phyloP scores from a whole-genome alignment of 2,888 invertebrate species.

The Pheosia gnoma region DNA sequence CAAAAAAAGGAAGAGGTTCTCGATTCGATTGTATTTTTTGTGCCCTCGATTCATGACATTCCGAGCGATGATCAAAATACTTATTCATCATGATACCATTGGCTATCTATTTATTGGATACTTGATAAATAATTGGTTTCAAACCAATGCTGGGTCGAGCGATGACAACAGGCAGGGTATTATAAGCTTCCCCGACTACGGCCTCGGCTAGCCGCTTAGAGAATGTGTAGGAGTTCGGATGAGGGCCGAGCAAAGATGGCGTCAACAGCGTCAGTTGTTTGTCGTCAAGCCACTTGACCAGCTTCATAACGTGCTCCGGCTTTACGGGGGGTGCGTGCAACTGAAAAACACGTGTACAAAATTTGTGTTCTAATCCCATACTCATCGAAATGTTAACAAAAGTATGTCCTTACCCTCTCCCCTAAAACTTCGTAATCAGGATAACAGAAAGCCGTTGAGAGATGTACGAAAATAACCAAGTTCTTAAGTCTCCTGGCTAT shows the following conservation, averaged over 20 bases:
- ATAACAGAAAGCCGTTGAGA: constrained; percentile 98
- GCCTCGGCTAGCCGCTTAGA: constrained; percentile 96
- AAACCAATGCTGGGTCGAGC: constrained; percentile 96
- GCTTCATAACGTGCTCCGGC: constrained; percentile 88
- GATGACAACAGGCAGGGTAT: constrained; percentile 91
- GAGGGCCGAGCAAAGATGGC: constrained; percentile 87
- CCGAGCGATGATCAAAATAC: too few relatives aligned
- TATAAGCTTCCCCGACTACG: constrained; percentile 89
- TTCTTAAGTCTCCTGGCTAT: constrained; percentile 90
- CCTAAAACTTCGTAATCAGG: constrained; percentile 87
- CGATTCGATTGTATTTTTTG: too few relatives aligned
- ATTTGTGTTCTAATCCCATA: neutral
- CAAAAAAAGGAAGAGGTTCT: too few relatives aligned
- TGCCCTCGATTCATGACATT: too few relatives aligned
- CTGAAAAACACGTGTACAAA: constrained; percentile 59
- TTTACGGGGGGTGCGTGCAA: constrained; percentile 88
- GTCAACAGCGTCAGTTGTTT: constrained; percentile 86
- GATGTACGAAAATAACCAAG: constrained; percentile 90
- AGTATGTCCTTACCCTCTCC: constrained; percentile 59
- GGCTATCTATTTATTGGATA: too few relatives aligned
- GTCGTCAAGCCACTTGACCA: constrained; percentile 89
- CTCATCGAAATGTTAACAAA: neutral
- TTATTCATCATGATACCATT: too few relatives aligned
- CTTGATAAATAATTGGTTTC: too few relatives aligned
- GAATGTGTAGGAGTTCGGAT: constrained; percentile 97